These are phyloP conservation scores for Dendrocincla tyrannina DNA, from an alignment of 2,797 vertebrate genomes.

Conservation along the genomic window DNA sequence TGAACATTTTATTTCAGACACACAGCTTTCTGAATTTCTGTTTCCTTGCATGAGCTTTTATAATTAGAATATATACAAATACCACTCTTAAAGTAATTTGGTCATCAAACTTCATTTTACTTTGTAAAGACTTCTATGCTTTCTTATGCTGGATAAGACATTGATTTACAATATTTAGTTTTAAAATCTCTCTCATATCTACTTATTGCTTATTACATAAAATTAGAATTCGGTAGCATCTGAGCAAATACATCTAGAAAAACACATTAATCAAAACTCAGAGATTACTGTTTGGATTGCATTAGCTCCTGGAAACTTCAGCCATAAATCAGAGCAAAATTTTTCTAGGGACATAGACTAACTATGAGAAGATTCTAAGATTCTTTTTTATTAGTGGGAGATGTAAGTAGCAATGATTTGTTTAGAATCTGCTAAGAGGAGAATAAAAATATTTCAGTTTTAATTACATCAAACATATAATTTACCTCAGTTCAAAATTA, in stretches of 20 bases:
- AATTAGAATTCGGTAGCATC: neutral
- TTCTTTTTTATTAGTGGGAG: neutral
- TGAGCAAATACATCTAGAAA: neutral
- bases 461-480: neutral
- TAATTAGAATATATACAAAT: neutral
- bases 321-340: neutral
- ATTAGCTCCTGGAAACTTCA: neutral
- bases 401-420: neutral
- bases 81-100: neutral
- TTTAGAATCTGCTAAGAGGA: neutral
- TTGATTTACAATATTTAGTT: neutral
- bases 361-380: neutral
- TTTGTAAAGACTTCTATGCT: neutral
- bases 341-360: neutral
- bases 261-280: neutral
- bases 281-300: neutral
- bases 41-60: neutral
- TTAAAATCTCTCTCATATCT: neutral
- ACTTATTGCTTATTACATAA: neutral
- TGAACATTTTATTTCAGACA: neutral
- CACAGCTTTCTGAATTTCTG: neutral
- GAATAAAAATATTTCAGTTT: neutral
- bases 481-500: neutral
- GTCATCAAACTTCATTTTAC: neutral
- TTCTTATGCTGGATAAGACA: neutral